phyloP scores from a whole-genome alignment of 1,140 invertebrate genomes.

The Camponotus vicinus region DNA sequence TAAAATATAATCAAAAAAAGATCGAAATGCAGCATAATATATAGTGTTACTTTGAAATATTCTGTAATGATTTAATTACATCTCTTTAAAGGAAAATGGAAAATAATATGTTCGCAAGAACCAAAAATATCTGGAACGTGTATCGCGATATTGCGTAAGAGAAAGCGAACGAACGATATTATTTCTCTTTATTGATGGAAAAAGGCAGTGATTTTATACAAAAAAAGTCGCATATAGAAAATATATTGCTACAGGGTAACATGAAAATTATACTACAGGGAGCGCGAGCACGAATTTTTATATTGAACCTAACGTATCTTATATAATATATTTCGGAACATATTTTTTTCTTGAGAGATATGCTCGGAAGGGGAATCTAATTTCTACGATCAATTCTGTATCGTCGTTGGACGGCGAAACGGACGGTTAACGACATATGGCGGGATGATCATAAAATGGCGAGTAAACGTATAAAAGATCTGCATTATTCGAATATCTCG shows the following conservation, averaged over 20 bases:
- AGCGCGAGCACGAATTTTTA: slow-evolving; percentile 41
- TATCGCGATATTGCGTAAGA: not conserved
- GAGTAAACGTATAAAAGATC: not conserved
- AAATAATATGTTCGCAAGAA: not conserved
- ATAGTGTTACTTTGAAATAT: not conserved
- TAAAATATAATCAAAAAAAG: not conserved
- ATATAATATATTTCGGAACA: not conserved
- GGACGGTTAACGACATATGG: slow-evolving; percentile 3
- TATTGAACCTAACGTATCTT: not conserved
- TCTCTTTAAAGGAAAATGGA: not conserved
- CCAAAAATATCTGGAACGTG: not conserved
- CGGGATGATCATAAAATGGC: not conserved
- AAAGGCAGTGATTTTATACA: slow-evolving; percentile 72
- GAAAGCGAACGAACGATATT: slow-evolving; percentile 31
- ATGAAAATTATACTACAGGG: slow-evolving; percentile 56
- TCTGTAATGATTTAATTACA: too few relatives aligned
- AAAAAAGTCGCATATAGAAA: slow-evolving; percentile 54
- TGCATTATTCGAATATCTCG: not conserved
- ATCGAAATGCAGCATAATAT: not conserved
- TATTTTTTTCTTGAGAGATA: not conserved
- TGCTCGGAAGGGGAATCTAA: not conserved
- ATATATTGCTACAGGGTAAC: slow-evolving; percentile 55
- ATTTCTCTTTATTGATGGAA: slow-evolving; percentile 65
- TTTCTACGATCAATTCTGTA: not conserved
- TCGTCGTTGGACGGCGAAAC: not conserved